Base-by-base conservation (phyloP, 2,797 vertebrate species). In the Sebastolobus altivelis region DNA sequence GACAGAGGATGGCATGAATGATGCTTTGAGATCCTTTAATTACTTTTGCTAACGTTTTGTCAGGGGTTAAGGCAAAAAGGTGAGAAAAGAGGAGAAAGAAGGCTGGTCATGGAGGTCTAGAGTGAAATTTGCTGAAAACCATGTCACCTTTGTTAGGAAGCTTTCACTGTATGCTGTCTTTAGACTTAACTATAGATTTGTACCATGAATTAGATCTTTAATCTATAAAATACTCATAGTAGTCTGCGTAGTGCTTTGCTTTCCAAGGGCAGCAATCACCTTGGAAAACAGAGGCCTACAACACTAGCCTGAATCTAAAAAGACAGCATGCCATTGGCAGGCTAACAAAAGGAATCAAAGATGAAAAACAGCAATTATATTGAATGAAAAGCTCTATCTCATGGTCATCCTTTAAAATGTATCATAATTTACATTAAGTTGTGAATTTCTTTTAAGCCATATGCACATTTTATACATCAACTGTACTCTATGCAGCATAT, bases 181-280 rank as follows among this genome's bases (percentile, higher is more conserved):
- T 43, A 55, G 20, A 82, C n/a, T 18, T 52, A 61, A 61, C 9
- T 40, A 14, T 16, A 52, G 20, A 72, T 66, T 60, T 61, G 7
- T 52, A 35, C 27, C n/a, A 61, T 20, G 38, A 65, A 38, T 58
- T 16, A 74, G 5, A 25, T 33, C 18, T 55, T 75, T 74, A 20
- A 81, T 65, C 31, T 18, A 40, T 9, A 56, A 67, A 72, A 62
- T 16, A 49, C 31, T 38, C 11, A 46, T 10, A 65, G 22, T 10
- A 70, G 29, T 60, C 22, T 25, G 65, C 38, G 29, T 55, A 38
- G 27, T 61, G 18, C 22, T 59, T 68, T 79, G 22, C 74, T 76
- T 72, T 76, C 58, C 66, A 80, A 85, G 67, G 65, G 37, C 62
- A 82, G 59, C 16, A 59, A 31, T 83, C 58, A 75, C 66, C 13